These are phyloP conservation scores for Leptopilina clavipes DNA, from an alignment of 1,140 invertebrate genomes.

Conservation along the genomic window DNA sequence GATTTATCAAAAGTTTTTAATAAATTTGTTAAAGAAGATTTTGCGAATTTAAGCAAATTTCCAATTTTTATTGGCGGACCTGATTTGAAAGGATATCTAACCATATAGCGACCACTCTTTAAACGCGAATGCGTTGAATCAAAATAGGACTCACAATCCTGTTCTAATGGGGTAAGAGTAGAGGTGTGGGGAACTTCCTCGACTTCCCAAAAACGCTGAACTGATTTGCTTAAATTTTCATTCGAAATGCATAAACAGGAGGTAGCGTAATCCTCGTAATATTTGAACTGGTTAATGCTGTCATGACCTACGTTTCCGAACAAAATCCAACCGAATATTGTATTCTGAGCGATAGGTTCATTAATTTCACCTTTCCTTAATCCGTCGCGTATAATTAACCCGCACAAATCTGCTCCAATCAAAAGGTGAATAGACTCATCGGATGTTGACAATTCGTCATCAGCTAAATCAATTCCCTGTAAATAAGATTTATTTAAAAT, in stretches of 20 bases:
- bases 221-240: not conserved
- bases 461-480: not conserved
- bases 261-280: not conserved
- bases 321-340: not conserved
- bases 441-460: not conserved
- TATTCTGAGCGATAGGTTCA: not conserved
- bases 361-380: not conserved
- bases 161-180: not conserved
- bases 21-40: not conserved
- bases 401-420: not conserved
- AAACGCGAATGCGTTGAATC: not conserved
- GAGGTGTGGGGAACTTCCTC: not conserved
- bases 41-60: not conserved
- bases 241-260: not conserved
- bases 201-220: slow-evolving; percentile 28
- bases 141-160: slow-evolving; percentile 38
- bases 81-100: slow-evolving; percentile 40
- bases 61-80: not conserved
- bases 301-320: not conserved
- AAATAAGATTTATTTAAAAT: not conserved
- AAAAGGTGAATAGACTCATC: not conserved
- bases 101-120: not conserved
- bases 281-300: not conserved
- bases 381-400: not conserved
- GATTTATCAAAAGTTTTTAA: not conserved